Conservation (phyloP, 2,888 invertebrate species). For the Mantis religiosa region DNA sequence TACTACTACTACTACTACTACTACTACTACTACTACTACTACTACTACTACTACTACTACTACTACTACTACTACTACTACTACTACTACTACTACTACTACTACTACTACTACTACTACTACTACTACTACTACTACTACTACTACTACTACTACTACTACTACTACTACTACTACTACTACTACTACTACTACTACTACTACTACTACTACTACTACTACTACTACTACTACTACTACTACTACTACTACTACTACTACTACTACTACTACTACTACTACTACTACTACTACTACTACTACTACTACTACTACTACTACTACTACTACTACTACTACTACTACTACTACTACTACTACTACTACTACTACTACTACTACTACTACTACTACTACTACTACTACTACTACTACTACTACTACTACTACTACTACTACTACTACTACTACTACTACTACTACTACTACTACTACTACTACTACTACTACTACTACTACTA, state of each 20-base stretch:
- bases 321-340: background rate
- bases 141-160: background rate
- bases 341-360: background rate
- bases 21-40: background rate
- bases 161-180: background rate
- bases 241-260: background rate
- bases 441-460: background rate
- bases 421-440: background rate
- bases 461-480: background rate
- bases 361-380: background rate
- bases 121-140: background rate
- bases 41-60: background rate
- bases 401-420: background rate
- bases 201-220: background rate
- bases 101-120: background rate
- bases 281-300: background rate
- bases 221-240: background rate
- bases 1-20: background rate
- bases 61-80: background rate
- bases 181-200: background rate
- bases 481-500: background rate
- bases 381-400: background rate
- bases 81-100: background rate
- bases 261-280: background rate
- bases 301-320: background rate